These are phyloP conservation scores for Pocota personata DNA, from an alignment of 2,888 invertebrate genomes.

Conservation along the genomic window DNA sequence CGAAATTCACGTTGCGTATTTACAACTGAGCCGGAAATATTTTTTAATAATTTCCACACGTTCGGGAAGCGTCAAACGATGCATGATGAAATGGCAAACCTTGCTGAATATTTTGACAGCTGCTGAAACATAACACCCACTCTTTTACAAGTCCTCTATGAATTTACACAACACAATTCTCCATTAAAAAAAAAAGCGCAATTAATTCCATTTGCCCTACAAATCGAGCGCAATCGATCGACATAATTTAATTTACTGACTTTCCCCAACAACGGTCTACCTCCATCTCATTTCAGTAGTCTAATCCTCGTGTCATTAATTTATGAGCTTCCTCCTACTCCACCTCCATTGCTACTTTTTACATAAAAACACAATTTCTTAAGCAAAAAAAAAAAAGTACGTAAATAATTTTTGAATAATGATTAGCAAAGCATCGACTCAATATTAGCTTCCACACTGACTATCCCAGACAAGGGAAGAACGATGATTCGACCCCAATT, in stretches of 20 bases:
- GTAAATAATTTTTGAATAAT: conserved; percentile 73
- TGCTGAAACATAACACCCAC: no score
- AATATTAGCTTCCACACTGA: conserved; percentile 49
- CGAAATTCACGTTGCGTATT: no score
- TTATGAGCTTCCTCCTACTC: conserved; percentile 55
- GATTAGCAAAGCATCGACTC: conserved; percentile 58
- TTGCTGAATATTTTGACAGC: no score
- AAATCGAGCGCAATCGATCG: conserved; percentile 72
- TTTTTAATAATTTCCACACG: no score
- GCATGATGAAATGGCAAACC: no score
- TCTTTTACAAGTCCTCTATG: no score
- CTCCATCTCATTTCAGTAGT: conserved; percentile 10
- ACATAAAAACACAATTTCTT: conserved; percentile 42
- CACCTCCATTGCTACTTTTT: not conserved
- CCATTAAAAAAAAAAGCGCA: conserved; percentile 33
- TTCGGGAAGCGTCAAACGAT: no score
- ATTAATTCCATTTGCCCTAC: conserved; percentile 65
- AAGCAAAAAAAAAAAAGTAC: conserved; percentile 9
- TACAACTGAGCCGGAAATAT: no score
- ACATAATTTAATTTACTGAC: conserved; percentile 66
- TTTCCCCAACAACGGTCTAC: conserved; percentile 23
- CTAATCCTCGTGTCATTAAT: conserved; percentile 62
- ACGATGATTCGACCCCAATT: conserved; percentile 65
- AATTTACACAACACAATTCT: not conserved
- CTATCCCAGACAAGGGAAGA: conserved; percentile 3